These are phyloP conservation scores for Carlito syrichta DNA, from an alignment of 2,113 vertebrate species.

Conservation along the genomic window DNA sequence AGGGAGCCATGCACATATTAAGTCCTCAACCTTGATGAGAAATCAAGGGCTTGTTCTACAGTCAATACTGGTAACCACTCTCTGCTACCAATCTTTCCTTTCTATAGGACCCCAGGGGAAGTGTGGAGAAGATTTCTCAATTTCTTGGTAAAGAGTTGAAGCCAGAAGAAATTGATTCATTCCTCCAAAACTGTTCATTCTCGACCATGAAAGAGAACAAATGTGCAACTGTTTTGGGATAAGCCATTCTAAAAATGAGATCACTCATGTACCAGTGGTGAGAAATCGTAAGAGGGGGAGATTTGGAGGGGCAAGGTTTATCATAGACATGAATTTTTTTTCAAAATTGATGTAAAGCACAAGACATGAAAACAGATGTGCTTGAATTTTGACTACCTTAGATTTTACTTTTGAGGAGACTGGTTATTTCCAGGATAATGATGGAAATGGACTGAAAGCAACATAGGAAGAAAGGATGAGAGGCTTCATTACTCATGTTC, in stretches of 20 bases:
- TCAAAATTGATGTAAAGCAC: not conserved
- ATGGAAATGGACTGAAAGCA: too few relatives aligned
- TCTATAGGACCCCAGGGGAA: conserved; percentile 80
- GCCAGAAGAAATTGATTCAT: conserved; percentile 72
- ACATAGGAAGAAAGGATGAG: too few relatives aligned
- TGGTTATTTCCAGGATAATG: too few relatives aligned
- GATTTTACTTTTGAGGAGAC: not conserved
- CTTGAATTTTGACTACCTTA: not conserved
- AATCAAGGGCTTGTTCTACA: too few relatives aligned
- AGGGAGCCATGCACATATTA: not conserved
- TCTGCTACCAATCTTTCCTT: not conserved
- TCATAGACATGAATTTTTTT: not conserved
- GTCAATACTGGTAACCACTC: rapidly evolving
- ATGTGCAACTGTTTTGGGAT: conserved; percentile 83
- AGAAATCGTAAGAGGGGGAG: conserved; percentile 81
- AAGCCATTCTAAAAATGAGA: conserved; percentile 48
- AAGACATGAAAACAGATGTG: not conserved
- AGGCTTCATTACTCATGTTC: too few relatives aligned
- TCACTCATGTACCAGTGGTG: conserved; percentile 76
- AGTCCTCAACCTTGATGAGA: too few relatives aligned
- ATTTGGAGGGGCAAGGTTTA: too few relatives aligned
- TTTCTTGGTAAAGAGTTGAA: conserved; percentile 80
- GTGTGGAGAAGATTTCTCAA: conserved; percentile 65
- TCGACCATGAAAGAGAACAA: conserved; percentile 80
- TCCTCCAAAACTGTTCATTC: conserved; percentile 80